These are phyloP conservation scores for Gadopsis marmoratus DNA, from an alignment of 2,797 vertebrate species.

Conservation along the genomic window DNA sequence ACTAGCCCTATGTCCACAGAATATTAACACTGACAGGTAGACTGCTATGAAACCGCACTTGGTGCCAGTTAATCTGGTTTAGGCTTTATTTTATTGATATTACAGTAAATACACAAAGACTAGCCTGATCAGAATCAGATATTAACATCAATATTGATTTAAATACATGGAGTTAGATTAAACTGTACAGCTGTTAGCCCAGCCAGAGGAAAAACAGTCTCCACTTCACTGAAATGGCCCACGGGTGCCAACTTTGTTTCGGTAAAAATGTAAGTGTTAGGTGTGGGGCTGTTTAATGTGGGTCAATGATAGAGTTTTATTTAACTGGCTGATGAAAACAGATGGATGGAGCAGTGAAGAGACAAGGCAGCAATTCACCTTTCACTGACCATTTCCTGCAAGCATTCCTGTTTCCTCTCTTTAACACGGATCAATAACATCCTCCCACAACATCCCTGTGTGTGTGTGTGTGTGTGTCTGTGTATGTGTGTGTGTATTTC, in stretches of 20 bases:
- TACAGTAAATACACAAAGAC: conserved; percentile 24
- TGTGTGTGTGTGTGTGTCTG: conserved; percentile 26
- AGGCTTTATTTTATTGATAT: conserved; percentile 17
- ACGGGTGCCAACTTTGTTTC: conserved; percentile 45
- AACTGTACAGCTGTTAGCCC: conserved; percentile 26
- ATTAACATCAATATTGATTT: conserved; percentile 22
- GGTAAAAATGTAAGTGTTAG: conserved; percentile 34
- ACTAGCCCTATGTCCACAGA: conserved; percentile 37
- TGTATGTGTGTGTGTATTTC: conserved; percentile 37
- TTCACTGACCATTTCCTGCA: conserved; percentile 48
- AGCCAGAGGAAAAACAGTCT: conserved; percentile 7
- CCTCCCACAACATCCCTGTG: conserved; percentile 20
- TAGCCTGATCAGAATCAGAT: conserved; percentile 32
- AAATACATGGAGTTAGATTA: conserved; percentile 21
- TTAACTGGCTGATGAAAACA: conserved; percentile 26
- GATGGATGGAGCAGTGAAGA: conserved; percentile 18
- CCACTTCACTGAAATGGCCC: conserved; percentile 37
- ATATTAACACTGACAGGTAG: conserved; percentile 65
- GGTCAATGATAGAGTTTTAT: conserved; percentile 53
- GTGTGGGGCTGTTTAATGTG: conserved; percentile 37
- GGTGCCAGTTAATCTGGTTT: conserved; percentile 12
- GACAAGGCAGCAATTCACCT: conserved; percentile 9
- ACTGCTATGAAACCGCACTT: conserved; percentile 36
- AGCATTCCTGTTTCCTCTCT: conserved; percentile 61
- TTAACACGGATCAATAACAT: conserved; percentile 70